Evolutionary conservation across 2,113 vertebrate genomes (phyloP).

Genomic region (Oryzias woworae): DNA sequence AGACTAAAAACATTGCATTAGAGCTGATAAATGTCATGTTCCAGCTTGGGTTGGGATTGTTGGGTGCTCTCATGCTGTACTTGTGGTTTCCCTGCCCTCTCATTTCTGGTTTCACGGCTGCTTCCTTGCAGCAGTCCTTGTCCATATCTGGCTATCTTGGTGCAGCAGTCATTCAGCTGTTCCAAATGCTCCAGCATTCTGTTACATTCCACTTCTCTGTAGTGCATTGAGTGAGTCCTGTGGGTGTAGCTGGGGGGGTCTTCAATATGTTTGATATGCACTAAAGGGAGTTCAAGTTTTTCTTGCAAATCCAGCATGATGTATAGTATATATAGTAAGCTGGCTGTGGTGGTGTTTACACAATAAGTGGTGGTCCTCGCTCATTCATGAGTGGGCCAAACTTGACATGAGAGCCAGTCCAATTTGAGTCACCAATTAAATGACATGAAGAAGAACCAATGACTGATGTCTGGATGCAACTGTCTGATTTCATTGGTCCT

Average conservation of each 20-base stretch:
- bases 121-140: constrained; percentile 18
- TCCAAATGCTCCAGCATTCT: too few species aligned
- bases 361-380: constrained; percentile 46
- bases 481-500: constrained; percentile 45
- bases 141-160: constrained; percentile 29
- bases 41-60: not conserved
- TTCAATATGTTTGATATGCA: too few species aligned
- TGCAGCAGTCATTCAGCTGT: not conserved
- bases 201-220: not conserved
- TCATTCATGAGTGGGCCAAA: constrained; percentile 72
- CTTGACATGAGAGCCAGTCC: constrained; percentile 47
- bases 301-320: constrained; percentile 15
- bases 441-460: constrained; percentile 57
- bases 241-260: not conserved
- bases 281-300: too few species aligned
- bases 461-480: constrained; percentile 16
- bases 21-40: not conserved
- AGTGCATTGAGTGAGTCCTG: not conserved
- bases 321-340: constrained; percentile 26
- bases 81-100: not conserved
- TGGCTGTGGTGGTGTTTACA: constrained; percentile 51
- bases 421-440: constrained; percentile 37
- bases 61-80: not conserved
- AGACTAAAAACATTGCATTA: not conserved
- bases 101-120: not conserved